Evolutionary conservation across 2,797 vertebrate species (phyloP).

Genomic region (Salmo trutta): DNA sequence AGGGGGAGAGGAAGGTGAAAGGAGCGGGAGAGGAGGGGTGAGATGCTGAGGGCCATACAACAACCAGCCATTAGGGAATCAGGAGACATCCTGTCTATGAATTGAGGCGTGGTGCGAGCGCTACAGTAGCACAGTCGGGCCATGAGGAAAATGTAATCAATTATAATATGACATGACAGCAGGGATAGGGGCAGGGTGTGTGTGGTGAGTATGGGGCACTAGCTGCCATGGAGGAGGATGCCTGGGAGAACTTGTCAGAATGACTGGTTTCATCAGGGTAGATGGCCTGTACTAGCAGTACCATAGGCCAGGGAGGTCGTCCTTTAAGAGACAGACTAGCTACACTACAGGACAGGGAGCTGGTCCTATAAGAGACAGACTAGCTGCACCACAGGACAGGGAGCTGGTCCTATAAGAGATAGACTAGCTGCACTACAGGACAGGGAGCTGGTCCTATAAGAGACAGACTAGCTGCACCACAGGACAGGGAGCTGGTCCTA

Average conservation of each 20-base stretch:
- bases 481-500: not conserved
- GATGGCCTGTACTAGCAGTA: conserved; percentile 24
- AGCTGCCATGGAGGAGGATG: conserved; percentile 51
- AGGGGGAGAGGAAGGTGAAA: too few species aligned
- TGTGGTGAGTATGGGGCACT: conserved; percentile 39
- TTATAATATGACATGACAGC: conserved; percentile 7
- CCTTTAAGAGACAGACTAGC: not conserved
- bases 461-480: not conserved
- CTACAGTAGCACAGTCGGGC: not conserved
- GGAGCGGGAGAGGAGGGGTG: not conserved
- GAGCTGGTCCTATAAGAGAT: not conserved
- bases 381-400: not conserved
- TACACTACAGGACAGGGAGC: not conserved
- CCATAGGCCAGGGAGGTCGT: not conserved
- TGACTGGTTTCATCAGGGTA: conserved; percentile 37
- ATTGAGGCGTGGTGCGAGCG: not conserved
- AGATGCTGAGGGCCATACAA: not conserved
- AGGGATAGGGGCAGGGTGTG: not conserved
- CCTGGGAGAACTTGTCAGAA: conserved; percentile 53
- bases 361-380: not conserved
- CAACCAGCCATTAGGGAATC: not conserved
- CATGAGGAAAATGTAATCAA: conserved; percentile 1
- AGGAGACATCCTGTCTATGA: not conserved
- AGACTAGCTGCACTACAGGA: not conserved
- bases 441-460: not conserved